Base-by-base conservation (phyloP, 2,113 vertebrate genomes). In the Xenopus laevis region DNA sequence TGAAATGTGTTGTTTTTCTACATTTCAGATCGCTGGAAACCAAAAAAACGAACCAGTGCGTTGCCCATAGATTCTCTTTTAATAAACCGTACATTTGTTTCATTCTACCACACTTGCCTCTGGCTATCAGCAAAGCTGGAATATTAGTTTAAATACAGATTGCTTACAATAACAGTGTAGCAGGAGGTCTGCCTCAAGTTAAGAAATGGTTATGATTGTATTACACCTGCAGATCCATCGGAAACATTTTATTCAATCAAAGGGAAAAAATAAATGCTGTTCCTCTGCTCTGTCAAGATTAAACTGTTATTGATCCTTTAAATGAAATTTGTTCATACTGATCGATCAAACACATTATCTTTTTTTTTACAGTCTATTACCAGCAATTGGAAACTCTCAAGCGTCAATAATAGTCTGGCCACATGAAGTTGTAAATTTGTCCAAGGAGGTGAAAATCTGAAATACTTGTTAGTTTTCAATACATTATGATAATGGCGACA, bases 321-420 rank as follows among this genome's bases (percentile, higher is more conserved):
- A 97, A 98, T 97, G 90, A 96, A 97, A 96, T 98, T 94, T 95
- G 94, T 97, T 97, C 94, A 88, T 89, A 91, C 94, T 96, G 95
- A 96, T 99, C 95, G 93, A 99, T 99, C 95, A 95, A 95, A 96
- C 89, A 91, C 94, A 98, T 99, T 96, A 97, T 97, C 95, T 92
- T 91, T 93, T 27, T 27, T 27, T 27, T 45, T 85, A 89, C 91
- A 95, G 91, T 97, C 95, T 93, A 95, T 98, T 97, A 96, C 92
- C 89, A 87, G 90, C 92, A 91, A 95, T 91, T 91, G 93, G 92
- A 93, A 93, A 94, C 91, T 93, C 91, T 87, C 84, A 79, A 83
- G 92, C 91, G 84, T 93, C 94, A 91, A 93, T 94, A 95, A 91
- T 87, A 87, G 87, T 85, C 83, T 86, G 92, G 88, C 93, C 91